Percentiles rank a stretch among this genome's conserved stretches.
phyloP scores from a whole-genome alignment of 2,797 vertebrate genomes.

The Myotis vivesi region DNA sequence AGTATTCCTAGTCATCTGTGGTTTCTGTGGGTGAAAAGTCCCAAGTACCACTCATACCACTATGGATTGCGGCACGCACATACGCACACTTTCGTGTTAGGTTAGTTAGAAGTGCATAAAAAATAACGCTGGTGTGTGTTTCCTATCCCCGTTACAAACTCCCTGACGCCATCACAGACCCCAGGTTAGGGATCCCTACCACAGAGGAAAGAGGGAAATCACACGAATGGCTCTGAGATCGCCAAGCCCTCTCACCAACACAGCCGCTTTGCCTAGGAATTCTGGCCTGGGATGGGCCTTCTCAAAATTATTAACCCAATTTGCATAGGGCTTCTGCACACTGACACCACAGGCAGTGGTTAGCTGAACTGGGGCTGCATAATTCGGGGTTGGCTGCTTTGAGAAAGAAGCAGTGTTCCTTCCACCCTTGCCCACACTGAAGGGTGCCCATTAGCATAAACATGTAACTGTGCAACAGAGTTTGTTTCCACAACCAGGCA shows the following conservation, averaged over 20 bases:
- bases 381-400: neutral
- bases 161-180: accelerated
- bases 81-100: neutral
- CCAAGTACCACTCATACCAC: neutral
- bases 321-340: neutral
- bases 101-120: neutral
- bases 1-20: neutral
- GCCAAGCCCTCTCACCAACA: neutral
- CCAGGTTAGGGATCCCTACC: neutral
- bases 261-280: neutral
- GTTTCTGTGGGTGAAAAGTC: neutral
- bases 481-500: neutral
- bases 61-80: neutral
- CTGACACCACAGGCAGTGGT: accelerated
- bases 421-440: neutral
- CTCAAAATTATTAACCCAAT: neutral
- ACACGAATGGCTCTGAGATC: neutral
- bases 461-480: neutral
- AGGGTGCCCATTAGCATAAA: neutral
- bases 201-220: neutral
- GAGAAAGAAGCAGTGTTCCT: neutral
- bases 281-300: neutral
- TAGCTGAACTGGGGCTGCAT: neutral
- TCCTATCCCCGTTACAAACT: neutral
- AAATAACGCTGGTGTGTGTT: neutral